These are phyloP conservation scores for Florisuga fusca DNA, from an alignment of 2,797 vertebrate genomes.

Conservation along the genomic window DNA sequence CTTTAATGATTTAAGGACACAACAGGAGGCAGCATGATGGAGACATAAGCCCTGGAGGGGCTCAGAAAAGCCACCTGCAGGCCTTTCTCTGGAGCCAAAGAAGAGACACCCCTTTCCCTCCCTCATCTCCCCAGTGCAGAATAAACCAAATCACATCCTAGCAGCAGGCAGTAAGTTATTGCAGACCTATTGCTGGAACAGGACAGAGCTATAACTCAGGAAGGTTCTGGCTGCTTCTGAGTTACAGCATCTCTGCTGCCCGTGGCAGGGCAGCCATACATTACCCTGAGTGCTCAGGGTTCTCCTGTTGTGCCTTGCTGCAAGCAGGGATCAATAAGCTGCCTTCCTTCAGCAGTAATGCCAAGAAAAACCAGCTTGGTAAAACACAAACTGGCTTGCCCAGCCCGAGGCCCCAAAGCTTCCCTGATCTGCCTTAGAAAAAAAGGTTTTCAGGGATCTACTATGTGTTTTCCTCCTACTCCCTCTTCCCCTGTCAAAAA, in stretches of 20 bases:
- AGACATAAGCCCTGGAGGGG: background rate
- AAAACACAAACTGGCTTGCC: background rate
- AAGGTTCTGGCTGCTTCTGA: background rate
- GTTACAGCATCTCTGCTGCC: constrained; percentile 11
- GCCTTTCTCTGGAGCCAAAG: background rate
- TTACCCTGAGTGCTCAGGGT: background rate
- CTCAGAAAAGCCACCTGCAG: background rate
- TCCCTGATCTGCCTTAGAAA: background rate
- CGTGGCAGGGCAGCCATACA: background rate
- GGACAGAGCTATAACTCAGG: constrained; percentile 41
- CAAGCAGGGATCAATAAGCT: background rate
- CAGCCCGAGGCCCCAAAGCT: background rate
- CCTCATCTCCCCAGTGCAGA: background rate
- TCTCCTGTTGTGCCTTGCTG: background rate
- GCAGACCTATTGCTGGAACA: background rate
- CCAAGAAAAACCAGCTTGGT: background rate
- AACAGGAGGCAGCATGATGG: background rate
- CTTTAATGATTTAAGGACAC: constrained; percentile 23
- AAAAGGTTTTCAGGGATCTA: background rate
- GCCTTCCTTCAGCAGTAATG: background rate
- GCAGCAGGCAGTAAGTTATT: constrained; percentile 13
- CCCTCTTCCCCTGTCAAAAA: background rate
- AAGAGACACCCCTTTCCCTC: background rate
- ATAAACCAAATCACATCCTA: background rate
- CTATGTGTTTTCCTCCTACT: background rate